Base-by-base conservation (phyloP, 2,888 invertebrate species). In the Erebia epiphron region DNA sequence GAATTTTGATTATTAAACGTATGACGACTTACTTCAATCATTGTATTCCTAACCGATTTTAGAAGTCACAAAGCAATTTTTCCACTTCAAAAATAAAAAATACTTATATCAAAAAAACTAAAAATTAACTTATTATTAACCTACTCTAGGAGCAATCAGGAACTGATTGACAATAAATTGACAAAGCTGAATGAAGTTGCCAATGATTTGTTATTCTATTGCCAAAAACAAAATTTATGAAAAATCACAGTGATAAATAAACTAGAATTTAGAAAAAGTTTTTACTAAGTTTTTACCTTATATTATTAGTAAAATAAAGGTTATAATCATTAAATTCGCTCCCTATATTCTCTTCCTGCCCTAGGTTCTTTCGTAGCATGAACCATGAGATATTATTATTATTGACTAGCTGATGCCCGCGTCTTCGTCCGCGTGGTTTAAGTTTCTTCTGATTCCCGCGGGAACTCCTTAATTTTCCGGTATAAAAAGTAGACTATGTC, bases 131-230 rank as follows among this genome's bases (percentile, higher is more conserved):
- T 66, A 60, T 41, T 60, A 60, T 41, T 65, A 65, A 50, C 50
- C 43, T 65, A 65, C 11, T 16, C 43, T 64, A 69, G 41, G 13
- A 56, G 14, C 46, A 46, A 66, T 41, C 50, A 71, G 43, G 61
- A 52, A 66, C 11, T 66, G 57, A 57, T 43, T 75, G 75, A 73
- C 70, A 68, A 9, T 56, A 54, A 10, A 10, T 60, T 60, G 60
- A 60, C 60, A 60, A 35, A 8, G 35, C 14, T n/a, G 10, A 52
- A n/a, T 50, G 8, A 52, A 52, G 16, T 52, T n/a, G 8, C 9
- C 16, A n/a, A n/a, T 1, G 18, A 52, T 18, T 18, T 52, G 7
- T 9, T 60, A n/a, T 43, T 60, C 9, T 41, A 60, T 16, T 60
- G 41, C 41, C 9, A 60, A 43, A 60, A 60, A 41, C 13, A 46